Base-by-base conservation (phyloP, 2,888 invertebrate species). In the Panopea generosa region DNA sequence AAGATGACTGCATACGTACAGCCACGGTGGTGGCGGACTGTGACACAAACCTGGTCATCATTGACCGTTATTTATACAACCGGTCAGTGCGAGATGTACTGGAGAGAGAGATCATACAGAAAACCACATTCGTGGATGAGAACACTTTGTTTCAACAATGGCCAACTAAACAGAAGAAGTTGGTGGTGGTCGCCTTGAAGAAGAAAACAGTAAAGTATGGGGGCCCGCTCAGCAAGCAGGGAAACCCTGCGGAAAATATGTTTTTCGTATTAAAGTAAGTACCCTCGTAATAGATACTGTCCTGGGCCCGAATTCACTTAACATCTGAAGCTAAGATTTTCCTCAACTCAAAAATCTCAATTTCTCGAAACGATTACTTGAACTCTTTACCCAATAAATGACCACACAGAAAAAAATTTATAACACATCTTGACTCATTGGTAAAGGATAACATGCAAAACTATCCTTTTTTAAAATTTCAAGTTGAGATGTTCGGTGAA, bases 11-110 rank as follows among this genome's bases (percentile, higher is more conserved):
- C 63, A 87, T 89, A 38, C 85, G 92, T 7, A 92, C 91, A 6
- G 92, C 92, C 1, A 88, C 87, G 55, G 91, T 92, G 9, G 86
- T 92, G 4, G 85, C 87, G 6, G 89, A 90, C 63, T 87, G 87
- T 4, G 77, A 78, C 11, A 84, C 89, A 0, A 91, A 92, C 62
- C 84, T 92, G 9, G 83, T 92, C 55, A 89, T 91, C 9, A 88
- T 92, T 2, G 89, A 91, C 78, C 75, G 90, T 27, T 81, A 85
- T 22, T 87, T 92, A 9, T 92, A 90, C 80, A 89, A 89, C 79
- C 63, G 91, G 50, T 90, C 90, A 7, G 90, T 91, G 27, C 82
- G 88, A 20, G 87, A 88, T 38, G 88, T 90, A 0, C 81, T 91
- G n/a, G 89, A 90, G 61, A 75, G 84, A 52, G 91, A 91, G 74